A percentile compares a stretch with the other conserved stretches of the same genome.
These are phyloP conservation scores for Willisornis vidua DNA, from an alignment of 2,113 vertebrate species.

Conservation along the genomic window DNA sequence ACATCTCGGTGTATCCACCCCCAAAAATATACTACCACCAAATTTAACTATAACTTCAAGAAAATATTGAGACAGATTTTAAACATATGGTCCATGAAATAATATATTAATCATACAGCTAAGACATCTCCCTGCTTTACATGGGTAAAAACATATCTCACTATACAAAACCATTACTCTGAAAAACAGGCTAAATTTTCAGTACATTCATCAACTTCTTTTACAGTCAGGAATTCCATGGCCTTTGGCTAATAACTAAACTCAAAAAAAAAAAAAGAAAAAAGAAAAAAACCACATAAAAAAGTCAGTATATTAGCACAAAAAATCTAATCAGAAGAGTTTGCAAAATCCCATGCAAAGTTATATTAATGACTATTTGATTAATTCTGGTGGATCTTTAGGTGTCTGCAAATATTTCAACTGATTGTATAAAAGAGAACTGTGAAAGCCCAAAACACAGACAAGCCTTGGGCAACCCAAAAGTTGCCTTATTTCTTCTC, in stretches of 20 bases:
- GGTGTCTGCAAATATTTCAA: background rate
- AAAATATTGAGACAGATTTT: background rate
- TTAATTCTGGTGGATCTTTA: background rate
- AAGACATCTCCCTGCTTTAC: background rate
- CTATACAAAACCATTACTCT: background rate
- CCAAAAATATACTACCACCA: background rate
- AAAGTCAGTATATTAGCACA: background rate
- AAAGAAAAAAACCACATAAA: background rate
- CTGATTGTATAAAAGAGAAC: background rate
- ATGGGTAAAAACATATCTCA: background rate
- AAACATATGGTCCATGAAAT: background rate
- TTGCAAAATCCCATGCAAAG: background rate
- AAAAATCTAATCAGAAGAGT: background rate
- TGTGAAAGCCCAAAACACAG: constrained; percentile 6
- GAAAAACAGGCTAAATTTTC: background rate
- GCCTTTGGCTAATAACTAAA: background rate
- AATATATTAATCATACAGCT: background rate
- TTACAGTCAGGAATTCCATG: background rate
- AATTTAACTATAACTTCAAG: background rate
- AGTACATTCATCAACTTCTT: background rate
- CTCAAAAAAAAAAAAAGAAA: background rate
- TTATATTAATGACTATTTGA: background rate
- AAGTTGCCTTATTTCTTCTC: background rate
- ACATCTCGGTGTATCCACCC: background rate
- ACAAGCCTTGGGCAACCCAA: background rate